Evolutionary conservation across 2,797 vertebrate species (phyloP), one percentile per base, ranked within the genome.

Genomic region (Falco peregrinus): DNA sequence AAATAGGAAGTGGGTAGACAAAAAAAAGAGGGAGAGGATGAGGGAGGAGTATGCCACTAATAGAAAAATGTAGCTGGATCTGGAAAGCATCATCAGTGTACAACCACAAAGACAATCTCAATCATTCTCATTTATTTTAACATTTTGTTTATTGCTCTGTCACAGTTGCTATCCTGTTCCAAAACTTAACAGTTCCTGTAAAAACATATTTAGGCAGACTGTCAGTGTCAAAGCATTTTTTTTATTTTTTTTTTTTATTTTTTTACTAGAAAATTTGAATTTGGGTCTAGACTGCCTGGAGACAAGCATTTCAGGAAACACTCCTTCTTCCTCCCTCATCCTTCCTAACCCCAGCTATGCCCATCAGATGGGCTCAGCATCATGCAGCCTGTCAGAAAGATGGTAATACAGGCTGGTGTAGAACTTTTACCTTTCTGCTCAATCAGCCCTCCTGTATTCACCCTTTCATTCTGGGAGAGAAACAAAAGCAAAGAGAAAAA

Each of bases 241-340:
- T 20, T 48, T 43, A 11, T 18, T 21, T 25, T 13, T 10, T 37
- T 37, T 37, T 37, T 37, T 37, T 10, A 39, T 56, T 84, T 74
- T 88, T 82, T 43, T 6, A 61, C 76, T 83, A 87, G 83, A 92
- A 92, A 93, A 88, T 57, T 54, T 56, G 14, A 57, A 85, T 79
- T 70, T 74, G 41, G 37, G 71, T 92, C 54, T 75, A 92, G 79
- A 67, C 56, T 84, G 70, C 48, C 76, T 67, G 77, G 87, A 93
- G 84, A 92, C 61, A 69, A 92, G 50, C n/a, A 84, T 84, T 87
- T 69, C 67, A 87, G 68, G 90, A 91, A 93, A 43, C 17, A 84
- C 17, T 76, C 35, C 37, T 81, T 63, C 56, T 81, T 51, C 59
- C 25, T 82, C 9, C 39, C 21, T 48, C 35, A 64, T 53, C 24